Evolutionary conservation across 2,888 invertebrate species (phyloP).

Genomic region (Caenorhabditis uteleia): DNA sequence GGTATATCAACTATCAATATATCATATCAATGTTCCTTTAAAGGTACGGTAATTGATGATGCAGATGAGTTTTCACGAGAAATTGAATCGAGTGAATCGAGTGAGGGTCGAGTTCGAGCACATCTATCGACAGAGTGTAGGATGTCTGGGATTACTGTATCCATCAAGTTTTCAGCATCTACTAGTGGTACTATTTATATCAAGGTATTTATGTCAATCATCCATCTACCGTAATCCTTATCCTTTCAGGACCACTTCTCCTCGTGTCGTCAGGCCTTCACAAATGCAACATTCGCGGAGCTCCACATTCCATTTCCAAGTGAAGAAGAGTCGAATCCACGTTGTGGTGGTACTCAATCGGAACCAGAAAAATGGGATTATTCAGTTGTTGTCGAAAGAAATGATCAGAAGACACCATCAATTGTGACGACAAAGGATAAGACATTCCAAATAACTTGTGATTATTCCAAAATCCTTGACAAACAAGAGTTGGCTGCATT

Average conservation of each 20-base stretch:
- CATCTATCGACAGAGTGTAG: constrained; percentile 65
- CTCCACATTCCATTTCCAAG: constrained; percentile 64
- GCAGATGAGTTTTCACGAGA: constrained; percentile 31
- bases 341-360: constrained; percentile 63
- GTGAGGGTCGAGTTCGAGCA: constrained; percentile 18
- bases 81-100: constrained; percentile 14
- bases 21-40: background rate
- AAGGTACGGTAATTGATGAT: constrained; percentile 45
- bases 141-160: constrained; percentile 60
- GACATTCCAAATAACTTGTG: constrained; percentile 68
- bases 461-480: constrained; percentile 58
- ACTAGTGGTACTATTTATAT: constrained; percentile 67
- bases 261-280: constrained; percentile 36
- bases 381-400: constrained; percentile 65
- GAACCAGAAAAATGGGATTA: constrained; percentile 63
- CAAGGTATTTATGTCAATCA: constrained; percentile 31
- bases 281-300: constrained; percentile 43
- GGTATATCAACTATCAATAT: too few species aligned
- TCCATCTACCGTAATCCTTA: background rate
- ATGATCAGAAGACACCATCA: constrained; percentile 60
- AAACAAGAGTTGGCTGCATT: constrained; percentile 32
- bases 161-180: constrained; percentile 50
- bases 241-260: constrained; percentile 49
- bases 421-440: constrained; percentile 65
- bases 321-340: constrained; percentile 50